Conservation (phyloP, 92 coral and sea anemone species). For the Hydrozoanthus gracilis region DNA sequence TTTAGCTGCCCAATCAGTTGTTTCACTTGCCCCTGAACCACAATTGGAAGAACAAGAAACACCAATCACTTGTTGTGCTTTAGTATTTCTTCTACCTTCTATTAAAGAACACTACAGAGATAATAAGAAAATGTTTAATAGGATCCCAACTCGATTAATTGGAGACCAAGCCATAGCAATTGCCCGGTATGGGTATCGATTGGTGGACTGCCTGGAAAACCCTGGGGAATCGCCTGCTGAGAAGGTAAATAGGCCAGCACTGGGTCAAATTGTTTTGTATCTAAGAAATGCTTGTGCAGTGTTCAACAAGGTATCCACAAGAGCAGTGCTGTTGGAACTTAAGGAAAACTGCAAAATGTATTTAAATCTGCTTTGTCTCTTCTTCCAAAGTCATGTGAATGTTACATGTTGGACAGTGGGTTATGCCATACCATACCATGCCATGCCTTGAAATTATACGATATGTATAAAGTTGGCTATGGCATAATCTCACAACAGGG, state of each 20-base stretch:
- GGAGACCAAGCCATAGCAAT: constrained; percentile 56
- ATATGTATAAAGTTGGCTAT: constrained; percentile 51
- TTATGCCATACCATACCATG: constrained; percentile 69
- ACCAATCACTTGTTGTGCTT: constrained; percentile 44
- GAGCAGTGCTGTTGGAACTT: constrained; percentile 46
- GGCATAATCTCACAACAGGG: constrained; percentile 61
- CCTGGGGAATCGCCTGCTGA: constrained; percentile 22
- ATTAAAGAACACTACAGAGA: constrained; percentile 31
- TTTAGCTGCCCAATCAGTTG: constrained; percentile 40
- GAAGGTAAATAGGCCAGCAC: neutral
- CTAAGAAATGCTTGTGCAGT: constrained; percentile 41
- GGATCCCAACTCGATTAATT: constrained; percentile 38
- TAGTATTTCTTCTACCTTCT: constrained; percentile 12
- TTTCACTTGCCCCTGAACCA: constrained; percentile 43
- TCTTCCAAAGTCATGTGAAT: constrained; percentile 60
- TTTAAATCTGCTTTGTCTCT: constrained; percentile 57
- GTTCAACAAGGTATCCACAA: constrained; percentile 51
- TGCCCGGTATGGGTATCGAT: constrained; percentile 17
- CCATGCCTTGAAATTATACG: constrained; percentile 14
- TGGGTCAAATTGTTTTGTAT: constrained; percentile 18
- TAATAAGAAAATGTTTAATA: constrained; percentile 43
- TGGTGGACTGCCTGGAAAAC: constrained; percentile 7
- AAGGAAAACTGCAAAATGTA: constrained; percentile 60
- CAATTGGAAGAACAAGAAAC: constrained; percentile 43
- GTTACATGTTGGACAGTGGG: constrained; percentile 66